Evolutionary conservation across 2,113 vertebrate genomes (phyloP).

Genomic region (Notothenia rossii): DNA sequence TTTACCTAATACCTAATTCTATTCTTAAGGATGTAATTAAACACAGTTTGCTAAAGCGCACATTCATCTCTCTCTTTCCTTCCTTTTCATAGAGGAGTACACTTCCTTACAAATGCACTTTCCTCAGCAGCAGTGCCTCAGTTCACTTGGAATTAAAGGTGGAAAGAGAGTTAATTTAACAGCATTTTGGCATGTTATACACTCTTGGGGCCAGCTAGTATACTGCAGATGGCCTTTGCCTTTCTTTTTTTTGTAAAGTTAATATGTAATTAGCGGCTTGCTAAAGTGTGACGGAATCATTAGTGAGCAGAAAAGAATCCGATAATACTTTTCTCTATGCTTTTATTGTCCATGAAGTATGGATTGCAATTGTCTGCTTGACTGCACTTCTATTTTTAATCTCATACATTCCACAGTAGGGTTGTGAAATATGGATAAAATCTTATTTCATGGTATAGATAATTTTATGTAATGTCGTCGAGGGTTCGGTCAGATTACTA

Average conservation of each 20-base stretch:
- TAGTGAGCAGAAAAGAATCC: conserved; percentile 63
- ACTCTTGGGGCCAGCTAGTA: conserved; percentile 6
- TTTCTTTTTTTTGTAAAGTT: neutral
- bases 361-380: conserved; percentile 17
- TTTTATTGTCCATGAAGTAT: conserved; percentile 34
- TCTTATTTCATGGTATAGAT: neutral
- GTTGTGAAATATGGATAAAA: neutral
- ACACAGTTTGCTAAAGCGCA: conserved; percentile 43
- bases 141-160: conserved; percentile 61
- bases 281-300: conserved; percentile 68
- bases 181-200: conserved; percentile 56
- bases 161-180: conserved; percentile 68
- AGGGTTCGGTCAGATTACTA: too few relatives aligned
- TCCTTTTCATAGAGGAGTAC: neutral
- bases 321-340: conserved; percentile 27
- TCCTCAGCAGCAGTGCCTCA: neutral
- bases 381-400: neutral
- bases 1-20: conserved; percentile 70
- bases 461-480: neutral
- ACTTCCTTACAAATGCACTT: conserved; percentile 14
- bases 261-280: conserved; percentile 58
- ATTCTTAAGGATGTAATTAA: conserved; percentile 73
- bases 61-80: conserved; percentile 54
- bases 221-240: conserved; percentile 25
- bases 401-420: neutral